phyloP scores from a whole-genome alignment of 2,888 invertebrate genomes.

The Noctua janthe region DNA sequence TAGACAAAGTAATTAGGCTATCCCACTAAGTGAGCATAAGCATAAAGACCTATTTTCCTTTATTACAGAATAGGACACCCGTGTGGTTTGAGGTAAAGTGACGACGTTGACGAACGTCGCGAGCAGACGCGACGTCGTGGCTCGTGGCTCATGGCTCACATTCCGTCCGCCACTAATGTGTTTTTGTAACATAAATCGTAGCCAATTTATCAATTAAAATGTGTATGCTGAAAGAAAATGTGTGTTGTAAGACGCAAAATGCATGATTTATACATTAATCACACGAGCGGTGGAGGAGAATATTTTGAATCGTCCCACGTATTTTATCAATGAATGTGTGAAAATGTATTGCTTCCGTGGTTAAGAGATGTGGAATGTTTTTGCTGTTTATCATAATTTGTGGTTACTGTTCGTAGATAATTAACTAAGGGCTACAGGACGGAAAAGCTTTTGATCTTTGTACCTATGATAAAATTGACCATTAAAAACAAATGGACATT shows the following conservation, averaged over 20 bases:
- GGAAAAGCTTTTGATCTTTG: no score
- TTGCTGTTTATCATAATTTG: constrained; percentile 19
- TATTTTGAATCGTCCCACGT: constrained; percentile 32
- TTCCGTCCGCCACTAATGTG: constrained; percentile 42
- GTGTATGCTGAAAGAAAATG: constrained; percentile 40
- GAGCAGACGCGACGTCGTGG: constrained; percentile 36
- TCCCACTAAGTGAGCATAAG: constrained; percentile 7
- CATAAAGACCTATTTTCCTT: constrained; percentile 27
- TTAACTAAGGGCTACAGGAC: not conserved
- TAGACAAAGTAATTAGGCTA: not conserved
- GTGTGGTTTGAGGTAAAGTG: constrained; percentile 51
- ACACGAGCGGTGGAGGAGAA: constrained; percentile 7
- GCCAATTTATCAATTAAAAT: constrained; percentile 61
- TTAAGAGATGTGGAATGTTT: constrained; percentile 11
- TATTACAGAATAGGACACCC: constrained; percentile 23
- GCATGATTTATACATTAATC: constrained; percentile 49
- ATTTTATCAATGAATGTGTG: constrained; percentile 48
- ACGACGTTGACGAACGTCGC: constrained; percentile 36
- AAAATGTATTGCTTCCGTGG: constrained; percentile 37
- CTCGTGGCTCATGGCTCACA: constrained; percentile 25
- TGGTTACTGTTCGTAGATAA: not conserved
- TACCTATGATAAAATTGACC: not conserved
- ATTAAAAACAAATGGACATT: not conserved
- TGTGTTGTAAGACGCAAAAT: constrained; percentile 35
- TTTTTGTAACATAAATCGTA: constrained; percentile 56